Conservation (phyloP, 2,888 invertebrate genomes). For the Bellardia bayeri region DNA sequence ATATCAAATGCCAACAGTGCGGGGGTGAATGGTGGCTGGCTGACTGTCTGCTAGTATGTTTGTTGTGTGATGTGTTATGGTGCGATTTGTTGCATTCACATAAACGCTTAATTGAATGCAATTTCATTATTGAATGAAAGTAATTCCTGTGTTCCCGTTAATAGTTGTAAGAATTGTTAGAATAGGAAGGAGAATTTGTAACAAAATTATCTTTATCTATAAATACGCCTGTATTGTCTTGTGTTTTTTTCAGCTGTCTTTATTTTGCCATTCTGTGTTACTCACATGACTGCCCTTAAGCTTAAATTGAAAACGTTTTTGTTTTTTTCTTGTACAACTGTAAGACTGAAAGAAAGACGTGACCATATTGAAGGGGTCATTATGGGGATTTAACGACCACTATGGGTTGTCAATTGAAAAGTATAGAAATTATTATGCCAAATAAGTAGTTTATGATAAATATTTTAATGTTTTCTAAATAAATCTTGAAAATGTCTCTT, state of each 20-base stretch:
- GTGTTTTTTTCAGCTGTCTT: not conserved
- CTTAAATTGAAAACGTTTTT: not conserved
- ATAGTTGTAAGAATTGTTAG: not conserved
- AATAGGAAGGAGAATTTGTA: not conserved
- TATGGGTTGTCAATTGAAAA: not conserved
- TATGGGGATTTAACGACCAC: not conserved
- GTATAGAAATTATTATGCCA: no score
- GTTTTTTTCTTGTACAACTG: no score
- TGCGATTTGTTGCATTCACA: constrained; percentile 29
- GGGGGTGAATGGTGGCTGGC: not conserved
- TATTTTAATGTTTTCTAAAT: no score
- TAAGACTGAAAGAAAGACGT: not conserved
- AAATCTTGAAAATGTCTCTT: no score
- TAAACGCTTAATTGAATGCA: constrained; percentile 74
- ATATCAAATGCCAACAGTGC: constrained; percentile 22
- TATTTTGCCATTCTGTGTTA: not conserved
- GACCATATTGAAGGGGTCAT: not conserved
- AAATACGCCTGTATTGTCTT: not conserved
- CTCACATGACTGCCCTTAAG: constrained; percentile 17
- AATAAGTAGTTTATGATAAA: no score
- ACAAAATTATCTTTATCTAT: not conserved
- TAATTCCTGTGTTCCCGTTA: constrained; percentile 24
- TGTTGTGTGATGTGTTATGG: not conserved
- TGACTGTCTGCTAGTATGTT: not conserved
- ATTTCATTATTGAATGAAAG: constrained; percentile 69